Evolutionary conservation across 1,140 invertebrate genomes (phyloP).

Genomic region (Myzus persicae): DNA sequence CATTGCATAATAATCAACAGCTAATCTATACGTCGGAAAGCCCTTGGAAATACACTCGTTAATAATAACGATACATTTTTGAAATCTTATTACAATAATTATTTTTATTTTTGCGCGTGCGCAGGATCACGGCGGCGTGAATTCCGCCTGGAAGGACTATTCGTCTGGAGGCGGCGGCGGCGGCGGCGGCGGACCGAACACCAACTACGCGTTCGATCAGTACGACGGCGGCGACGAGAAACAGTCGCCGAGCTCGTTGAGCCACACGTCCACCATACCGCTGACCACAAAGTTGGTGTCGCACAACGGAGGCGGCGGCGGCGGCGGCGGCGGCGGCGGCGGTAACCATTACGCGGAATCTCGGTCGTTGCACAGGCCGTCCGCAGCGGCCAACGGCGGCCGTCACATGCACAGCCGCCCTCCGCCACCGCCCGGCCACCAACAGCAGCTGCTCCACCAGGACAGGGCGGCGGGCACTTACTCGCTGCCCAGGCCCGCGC

Average conservation of each 20-base stretch:
- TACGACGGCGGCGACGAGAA: constrained; percentile 78
- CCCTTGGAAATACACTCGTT: background rate
- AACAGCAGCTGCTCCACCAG: constrained; percentile 60
- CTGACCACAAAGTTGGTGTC: constrained; percentile 59
- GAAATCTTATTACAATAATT: background rate
- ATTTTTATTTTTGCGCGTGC: constrained; percentile 62
- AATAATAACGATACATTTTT: background rate
- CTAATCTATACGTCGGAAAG: background rate
- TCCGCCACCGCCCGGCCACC: constrained; percentile 55
- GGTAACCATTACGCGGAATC: too few relatives aligned
- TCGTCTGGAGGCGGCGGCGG: constrained; percentile 65
- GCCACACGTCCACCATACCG: constrained; percentile 61
- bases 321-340: too few relatives aligned
- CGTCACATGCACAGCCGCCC: constrained; percentile 51
- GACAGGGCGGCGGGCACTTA: constrained; percentile 65
- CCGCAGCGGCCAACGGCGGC: constrained; percentile 57
- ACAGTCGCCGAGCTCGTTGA: constrained; percentile 67
- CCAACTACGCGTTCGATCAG: constrained; percentile 86
- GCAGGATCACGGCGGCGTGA: constrained; percentile 82
- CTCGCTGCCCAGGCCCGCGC: constrained; percentile 66
- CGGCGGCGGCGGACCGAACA: constrained; percentile 69
- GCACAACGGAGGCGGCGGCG: constrained; percentile 64
- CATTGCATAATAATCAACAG: background rate
- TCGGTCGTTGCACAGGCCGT: too few relatives aligned
- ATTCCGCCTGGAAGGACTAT: constrained; percentile 87